A percentile compares a stretch with the other conserved stretches of the same genome.
Evolutionary conservation across 2,797 vertebrate species (phyloP).

Genomic region (Thaleichthys pacificus): DNA sequence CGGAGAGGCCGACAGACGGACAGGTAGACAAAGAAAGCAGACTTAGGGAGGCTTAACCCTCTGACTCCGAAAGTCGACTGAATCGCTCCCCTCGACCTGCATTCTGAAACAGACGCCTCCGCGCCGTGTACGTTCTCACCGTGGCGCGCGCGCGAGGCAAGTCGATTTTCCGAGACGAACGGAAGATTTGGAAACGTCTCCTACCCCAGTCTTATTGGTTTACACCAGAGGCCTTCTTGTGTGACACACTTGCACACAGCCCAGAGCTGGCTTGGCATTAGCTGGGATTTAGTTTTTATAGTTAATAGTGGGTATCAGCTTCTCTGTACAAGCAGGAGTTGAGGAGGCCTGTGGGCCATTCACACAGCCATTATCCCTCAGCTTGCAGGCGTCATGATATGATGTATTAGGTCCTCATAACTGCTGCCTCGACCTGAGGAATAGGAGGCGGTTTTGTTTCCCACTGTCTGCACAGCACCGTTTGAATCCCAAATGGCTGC

Average conservation of each 20-base stretch:
- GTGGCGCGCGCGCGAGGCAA: no score
- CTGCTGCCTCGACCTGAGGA: background rate
- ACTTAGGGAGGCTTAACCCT: background rate
- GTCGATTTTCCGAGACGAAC: background rate
- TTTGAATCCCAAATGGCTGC: background rate
- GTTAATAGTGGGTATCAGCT: constrained; percentile 63
- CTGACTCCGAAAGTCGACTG: background rate
- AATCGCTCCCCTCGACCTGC: background rate
- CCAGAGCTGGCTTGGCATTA: constrained; percentile 42
- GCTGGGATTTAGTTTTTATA: constrained; percentile 57
- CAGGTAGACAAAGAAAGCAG: background rate
- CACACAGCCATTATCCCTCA: constrained; percentile 61
- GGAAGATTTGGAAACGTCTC: background rate
- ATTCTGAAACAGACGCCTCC: background rate
- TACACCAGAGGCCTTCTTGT: background rate
- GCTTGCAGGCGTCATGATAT: constrained; percentile 59
- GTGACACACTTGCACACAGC: constrained; percentile 10
- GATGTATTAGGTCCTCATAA: constrained; percentile 53
- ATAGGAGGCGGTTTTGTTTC: background rate
- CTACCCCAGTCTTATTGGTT: background rate
- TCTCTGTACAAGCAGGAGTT: constrained; percentile 47
- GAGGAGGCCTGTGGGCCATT: constrained; percentile 56
- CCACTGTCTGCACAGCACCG: background rate
- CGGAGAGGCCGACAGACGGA: background rate
- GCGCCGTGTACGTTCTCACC: no score